These are phyloP conservation scores for Serrognathus titanus DNA, from an alignment of 2,888 invertebrate genomes.

Conservation along the genomic window DNA sequence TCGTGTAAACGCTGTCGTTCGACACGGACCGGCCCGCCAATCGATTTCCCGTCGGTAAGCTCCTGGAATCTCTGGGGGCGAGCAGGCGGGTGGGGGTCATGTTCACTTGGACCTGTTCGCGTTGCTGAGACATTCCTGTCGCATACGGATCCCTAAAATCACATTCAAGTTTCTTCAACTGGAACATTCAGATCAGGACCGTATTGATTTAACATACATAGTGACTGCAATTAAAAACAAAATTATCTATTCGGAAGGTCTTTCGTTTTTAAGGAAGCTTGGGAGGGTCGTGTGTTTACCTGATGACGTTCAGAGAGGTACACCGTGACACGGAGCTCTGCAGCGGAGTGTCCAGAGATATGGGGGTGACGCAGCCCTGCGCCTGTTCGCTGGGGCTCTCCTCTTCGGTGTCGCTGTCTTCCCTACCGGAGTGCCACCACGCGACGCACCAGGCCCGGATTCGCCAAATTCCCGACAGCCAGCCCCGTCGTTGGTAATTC, in stretches of 20 bases:
- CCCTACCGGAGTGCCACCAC: conserved; percentile 88
- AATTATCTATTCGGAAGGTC: no score
- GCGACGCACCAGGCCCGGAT: conserved; percentile 78
- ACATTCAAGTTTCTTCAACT: no score
- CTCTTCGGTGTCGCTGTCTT: conserved; percentile 75
- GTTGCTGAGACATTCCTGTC: conserved; percentile 33
- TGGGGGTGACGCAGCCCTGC: conserved; percentile 72
- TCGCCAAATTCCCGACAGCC: conserved; percentile 39
- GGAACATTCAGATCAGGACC: no score
- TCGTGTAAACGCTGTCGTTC: conserved; percentile 84
- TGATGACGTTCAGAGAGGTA: conserved; percentile 79
- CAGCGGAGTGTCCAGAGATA: conserved; percentile 82
- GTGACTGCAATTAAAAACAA: no score
- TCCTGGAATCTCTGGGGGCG: conserved; percentile 58
- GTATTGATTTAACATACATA: no score
- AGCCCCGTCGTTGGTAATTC: conserved; percentile 40
- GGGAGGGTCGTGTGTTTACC: conserved; percentile 26
- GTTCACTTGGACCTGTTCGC: conserved; percentile 39
- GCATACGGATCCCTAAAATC: conserved; percentile 61
- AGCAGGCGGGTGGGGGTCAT: conserved; percentile 44
- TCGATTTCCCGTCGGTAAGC: conserved; percentile 61
- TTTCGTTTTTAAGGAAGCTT: no score
- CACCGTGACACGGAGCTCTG: conserved; percentile 84
- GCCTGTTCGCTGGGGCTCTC: conserved; percentile 68
- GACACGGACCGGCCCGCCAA: conserved; percentile 60